phyloP scores from a whole-genome alignment of 2,888 invertebrate genomes.

The Balanococcus diminutus region DNA sequence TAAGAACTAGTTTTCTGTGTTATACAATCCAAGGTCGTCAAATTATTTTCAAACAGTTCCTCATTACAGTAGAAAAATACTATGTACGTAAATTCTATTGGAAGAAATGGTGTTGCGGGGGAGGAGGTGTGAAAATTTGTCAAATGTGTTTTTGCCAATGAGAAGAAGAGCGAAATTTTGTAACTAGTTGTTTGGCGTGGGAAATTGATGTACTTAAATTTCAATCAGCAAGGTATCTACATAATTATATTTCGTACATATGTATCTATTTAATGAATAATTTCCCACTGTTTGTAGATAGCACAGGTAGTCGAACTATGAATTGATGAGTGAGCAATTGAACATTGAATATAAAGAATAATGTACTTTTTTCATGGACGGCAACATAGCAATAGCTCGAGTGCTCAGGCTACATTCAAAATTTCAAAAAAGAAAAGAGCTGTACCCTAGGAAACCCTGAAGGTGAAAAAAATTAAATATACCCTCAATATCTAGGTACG shows the following conservation, averaged over 20 bases:
- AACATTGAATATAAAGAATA: not conserved
- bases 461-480: too few species aligned
- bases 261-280: not conserved
- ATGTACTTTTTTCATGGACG: too few species aligned
- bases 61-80: not conserved
- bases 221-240: not conserved
- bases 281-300: not conserved
- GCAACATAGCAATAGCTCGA: too few species aligned
- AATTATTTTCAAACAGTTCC: constrained; percentile 45
- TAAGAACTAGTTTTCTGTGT: constrained; percentile 51
- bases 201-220: not conserved
- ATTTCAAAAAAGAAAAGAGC: too few species aligned
- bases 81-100: not conserved
- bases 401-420: too few species aligned
- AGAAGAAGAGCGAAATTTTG: not conserved
- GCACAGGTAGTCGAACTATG: too few species aligned
- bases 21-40: constrained; percentile 48
- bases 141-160: not conserved
- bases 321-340: too few species aligned
- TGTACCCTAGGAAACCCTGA: too few species aligned
- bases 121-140: not conserved
- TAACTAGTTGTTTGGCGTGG: not conserved
- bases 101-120: not conserved
- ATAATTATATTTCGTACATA: too few species aligned
- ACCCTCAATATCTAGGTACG: too few species aligned